Conservation (phyloP, 2,888 invertebrate genomes). For the Rhagium mordax region DNA sequence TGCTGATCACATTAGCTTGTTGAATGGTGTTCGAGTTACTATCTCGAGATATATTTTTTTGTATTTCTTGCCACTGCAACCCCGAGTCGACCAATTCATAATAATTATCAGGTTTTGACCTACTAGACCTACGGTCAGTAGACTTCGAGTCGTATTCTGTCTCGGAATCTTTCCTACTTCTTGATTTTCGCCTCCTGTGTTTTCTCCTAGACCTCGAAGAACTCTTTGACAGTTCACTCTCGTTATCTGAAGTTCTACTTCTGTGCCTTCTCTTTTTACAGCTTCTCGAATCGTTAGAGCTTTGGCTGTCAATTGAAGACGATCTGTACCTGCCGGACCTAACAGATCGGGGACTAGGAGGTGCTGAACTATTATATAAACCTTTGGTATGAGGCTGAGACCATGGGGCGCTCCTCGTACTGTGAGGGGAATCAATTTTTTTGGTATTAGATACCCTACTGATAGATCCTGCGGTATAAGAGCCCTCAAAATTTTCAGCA, state of each 20-base stretch:
- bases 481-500: constrained; percentile 71
- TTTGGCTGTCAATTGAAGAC: constrained; percentile 91
- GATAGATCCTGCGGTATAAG: constrained; percentile 47
- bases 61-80: constrained; percentile 91
- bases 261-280: constrained; percentile 85
- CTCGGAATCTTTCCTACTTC: constrained; percentile 82
- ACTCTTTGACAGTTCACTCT: constrained; percentile 90
- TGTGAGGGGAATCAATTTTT: constrained; percentile 82
- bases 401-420: constrained; percentile 88
- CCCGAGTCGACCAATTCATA: constrained; percentile 89
- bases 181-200: constrained; percentile 82
- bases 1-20: constrained; percentile 80
- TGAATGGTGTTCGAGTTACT: constrained; percentile 73
- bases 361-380: constrained; percentile 74
- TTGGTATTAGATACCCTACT: constrained; percentile 51
- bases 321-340: constrained; percentile 82
- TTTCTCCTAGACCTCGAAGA: constrained; percentile 86
- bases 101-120: constrained; percentile 59
- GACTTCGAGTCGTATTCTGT: constrained; percentile 80
- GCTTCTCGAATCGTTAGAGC: constrained; percentile 87
- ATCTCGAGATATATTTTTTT: constrained; percentile 72
- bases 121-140: constrained; percentile 46
- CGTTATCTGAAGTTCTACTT: constrained; percentile 90
- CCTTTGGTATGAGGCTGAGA: constrained; percentile 81
- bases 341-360: constrained; percentile 86